Conservation (phyloP, 1,140 invertebrate species). For the Acyrthosiphon pisum region DNA sequence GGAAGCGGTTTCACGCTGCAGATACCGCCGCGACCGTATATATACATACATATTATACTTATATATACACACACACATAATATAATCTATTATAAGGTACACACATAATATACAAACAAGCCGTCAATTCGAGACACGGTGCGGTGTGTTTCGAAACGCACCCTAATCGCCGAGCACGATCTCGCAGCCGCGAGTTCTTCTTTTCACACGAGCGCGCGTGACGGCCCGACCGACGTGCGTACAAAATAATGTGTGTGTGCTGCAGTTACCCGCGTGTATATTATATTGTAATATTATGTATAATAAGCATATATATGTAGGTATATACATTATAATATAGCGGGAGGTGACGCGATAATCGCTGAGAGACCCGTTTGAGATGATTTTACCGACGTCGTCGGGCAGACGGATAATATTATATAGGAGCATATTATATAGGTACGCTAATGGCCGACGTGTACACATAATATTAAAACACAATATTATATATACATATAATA, state of each 20-base stretch:
- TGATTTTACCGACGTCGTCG: slow-evolving; percentile 23
- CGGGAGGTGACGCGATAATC: slow-evolving; percentile 37
- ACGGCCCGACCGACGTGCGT: neutral
- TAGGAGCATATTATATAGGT: neutral
- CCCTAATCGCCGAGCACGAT: slow-evolving; percentile 14
- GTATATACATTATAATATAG: neutral
- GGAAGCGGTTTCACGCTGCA: neutral
- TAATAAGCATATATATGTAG: no score
- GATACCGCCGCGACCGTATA: neutral
- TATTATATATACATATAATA: neutral
- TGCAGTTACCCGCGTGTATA: neutral
- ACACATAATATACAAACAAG: slow-evolving; percentile 18
- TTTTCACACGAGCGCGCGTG: neutral
- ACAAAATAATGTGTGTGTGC: neutral
- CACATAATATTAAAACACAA: neutral
- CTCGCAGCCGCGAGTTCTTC: neutral
- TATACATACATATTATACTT: neutral
- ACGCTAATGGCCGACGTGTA: neutral
- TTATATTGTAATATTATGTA: neutral
- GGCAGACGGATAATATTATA: neutral
- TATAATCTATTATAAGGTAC: neutral
- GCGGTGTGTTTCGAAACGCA: slow-evolving; percentile 13
- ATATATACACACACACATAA: neutral
- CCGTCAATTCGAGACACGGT: neutral
- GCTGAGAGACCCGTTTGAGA: neutral